Conservation (phyloP, 2,113 vertebrate genomes). For the Rynchops niger region DNA sequence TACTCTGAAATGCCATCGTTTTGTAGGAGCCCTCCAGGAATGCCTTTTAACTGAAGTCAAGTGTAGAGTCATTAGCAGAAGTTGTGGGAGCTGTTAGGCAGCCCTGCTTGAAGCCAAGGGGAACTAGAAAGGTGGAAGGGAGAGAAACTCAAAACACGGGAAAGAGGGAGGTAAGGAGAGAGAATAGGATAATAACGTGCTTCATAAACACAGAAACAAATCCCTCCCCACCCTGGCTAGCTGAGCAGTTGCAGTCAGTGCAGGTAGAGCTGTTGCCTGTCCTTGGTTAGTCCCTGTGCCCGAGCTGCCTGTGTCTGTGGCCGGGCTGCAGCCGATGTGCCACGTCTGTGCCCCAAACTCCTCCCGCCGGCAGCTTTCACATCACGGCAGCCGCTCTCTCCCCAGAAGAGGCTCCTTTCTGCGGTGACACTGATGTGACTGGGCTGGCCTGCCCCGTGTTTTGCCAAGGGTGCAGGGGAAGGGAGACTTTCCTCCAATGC, state of each 20-base stretch:
- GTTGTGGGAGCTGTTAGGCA: neutral
- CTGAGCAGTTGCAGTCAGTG: neutral
- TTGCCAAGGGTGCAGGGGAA: neutral
- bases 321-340: neutral
- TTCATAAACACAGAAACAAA: neutral
- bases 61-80: neutral
- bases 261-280: neutral
- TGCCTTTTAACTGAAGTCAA: neutral
- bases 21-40: neutral
- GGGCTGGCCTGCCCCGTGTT: neutral
- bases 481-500: neutral
- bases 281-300: neutral
- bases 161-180: neutral
- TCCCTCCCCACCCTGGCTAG: neutral
- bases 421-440: neutral
- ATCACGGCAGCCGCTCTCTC: neutral
- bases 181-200: neutral
- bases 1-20: neutral
- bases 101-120: neutral
- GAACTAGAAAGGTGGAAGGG: neutral
- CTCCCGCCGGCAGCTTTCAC: accelerated
- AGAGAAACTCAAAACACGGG: neutral
- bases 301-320: neutral
- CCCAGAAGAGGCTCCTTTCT: neutral
- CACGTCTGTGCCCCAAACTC: neutral